Evolutionary conservation across 2,113 vertebrate species (phyloP).

Genomic region (Pionites leucogaster): DNA sequence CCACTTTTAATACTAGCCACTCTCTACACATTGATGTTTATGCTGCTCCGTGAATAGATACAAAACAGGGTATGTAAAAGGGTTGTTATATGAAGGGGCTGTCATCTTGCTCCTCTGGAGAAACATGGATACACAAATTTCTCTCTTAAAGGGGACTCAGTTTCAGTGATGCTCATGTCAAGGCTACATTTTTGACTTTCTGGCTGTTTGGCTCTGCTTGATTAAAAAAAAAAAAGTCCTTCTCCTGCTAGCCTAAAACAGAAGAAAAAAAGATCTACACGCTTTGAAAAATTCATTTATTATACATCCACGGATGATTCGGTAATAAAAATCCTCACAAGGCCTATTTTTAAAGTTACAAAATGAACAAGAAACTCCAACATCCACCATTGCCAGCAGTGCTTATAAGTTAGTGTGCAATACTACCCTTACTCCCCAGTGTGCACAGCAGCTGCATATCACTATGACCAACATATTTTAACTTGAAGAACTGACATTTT

Average conservation of each 20-base stretch:
- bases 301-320: conserved; percentile 38
- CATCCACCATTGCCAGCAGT: conserved; percentile 9
- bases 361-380: conserved; percentile 62
- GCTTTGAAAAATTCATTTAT: conserved; percentile 68
- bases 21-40: background rate
- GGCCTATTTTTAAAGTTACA: conserved; percentile 34
- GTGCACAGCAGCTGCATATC: background rate
- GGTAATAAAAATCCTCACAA: conserved; percentile 60
- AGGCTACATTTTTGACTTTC: background rate
- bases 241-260: background rate
- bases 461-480: background rate
- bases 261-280: background rate
- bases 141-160: background rate
- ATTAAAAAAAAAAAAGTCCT: background rate
- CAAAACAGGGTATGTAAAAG: background rate
- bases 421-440: background rate
- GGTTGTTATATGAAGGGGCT: background rate
- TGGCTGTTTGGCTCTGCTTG: background rate
- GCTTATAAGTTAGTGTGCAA: conserved; percentile 25
- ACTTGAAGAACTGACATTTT: background rate
- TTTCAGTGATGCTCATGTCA: background rate
- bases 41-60: background rate
- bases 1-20: background rate
- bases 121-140: background rate
- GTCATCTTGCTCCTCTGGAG: background rate